phyloP scores from a whole-genome alignment of 2,113 vertebrate genomes.

The Glareola pratincola region DNA sequence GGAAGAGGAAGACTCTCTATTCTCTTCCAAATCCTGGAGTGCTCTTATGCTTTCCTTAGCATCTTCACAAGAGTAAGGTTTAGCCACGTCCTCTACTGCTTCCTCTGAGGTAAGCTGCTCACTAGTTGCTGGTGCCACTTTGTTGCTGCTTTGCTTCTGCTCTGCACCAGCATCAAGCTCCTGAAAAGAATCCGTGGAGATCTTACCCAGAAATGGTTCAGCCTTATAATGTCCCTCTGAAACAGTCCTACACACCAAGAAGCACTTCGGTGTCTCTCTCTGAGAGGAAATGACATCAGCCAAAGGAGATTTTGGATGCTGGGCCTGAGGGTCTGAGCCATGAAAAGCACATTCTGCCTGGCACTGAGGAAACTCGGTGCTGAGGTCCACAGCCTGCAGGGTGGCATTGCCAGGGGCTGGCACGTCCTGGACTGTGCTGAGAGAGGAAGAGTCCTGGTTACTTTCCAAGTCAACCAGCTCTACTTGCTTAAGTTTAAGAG shows the following conservation, averaged over 20 bases:
- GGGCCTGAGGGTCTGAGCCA: background rate
- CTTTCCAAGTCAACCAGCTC: background rate
- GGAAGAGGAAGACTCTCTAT: background rate
- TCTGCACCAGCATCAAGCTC: background rate
- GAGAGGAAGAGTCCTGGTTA: background rate
- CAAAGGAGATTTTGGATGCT: background rate
- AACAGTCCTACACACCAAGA: constrained; percentile 47
- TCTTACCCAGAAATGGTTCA: background rate
- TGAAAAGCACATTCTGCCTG: background rate
- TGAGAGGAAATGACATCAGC: background rate
- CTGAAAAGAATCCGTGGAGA: background rate
- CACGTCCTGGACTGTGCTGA: background rate
- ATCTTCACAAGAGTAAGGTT: background rate
- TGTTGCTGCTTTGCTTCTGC: background rate
- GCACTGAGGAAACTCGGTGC: background rate
- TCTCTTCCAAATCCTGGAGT: background rate
- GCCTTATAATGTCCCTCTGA: constrained; percentile 47
- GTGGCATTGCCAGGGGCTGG: background rate
- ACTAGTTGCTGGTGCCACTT: background rate
- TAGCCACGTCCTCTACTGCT: background rate
- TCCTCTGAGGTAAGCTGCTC: background rate
- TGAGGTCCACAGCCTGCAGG: background rate
- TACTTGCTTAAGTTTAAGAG: background rate
- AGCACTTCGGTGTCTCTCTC: constrained; percentile 16
- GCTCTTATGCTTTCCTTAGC: background rate